A percentile compares a stretch with the other conserved stretches of the same genome.
Conservation (phyloP, 2,113 vertebrate species). For the Rousettus leschenaultii region DNA sequence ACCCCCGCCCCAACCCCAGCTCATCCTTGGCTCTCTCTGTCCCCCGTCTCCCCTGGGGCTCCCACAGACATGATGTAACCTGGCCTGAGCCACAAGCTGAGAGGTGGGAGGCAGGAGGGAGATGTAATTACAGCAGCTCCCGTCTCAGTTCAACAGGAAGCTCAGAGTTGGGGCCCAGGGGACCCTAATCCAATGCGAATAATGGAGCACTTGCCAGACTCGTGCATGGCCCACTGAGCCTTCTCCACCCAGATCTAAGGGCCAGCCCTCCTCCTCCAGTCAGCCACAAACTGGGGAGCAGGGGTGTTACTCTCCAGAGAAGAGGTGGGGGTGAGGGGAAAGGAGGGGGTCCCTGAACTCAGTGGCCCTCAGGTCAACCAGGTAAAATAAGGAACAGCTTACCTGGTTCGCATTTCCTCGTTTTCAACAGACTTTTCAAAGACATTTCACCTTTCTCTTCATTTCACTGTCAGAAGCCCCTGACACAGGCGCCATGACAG, state of each 20-base stretch:
- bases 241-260: background rate
- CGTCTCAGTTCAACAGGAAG: conserved; percentile 51
- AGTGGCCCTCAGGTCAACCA: background rate
- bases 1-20: background rate
- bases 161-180: conserved; percentile 64
- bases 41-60: conserved; percentile 41
- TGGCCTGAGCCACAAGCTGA: background rate
- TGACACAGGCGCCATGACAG: background rate
- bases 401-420: background rate
- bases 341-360: background rate
- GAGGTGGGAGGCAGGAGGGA: conserved; percentile 46
- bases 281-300: background rate
- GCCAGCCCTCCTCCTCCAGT: background rate
- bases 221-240: rapidly evolving
- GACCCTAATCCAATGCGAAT: conserved; percentile 53
- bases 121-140: conserved; percentile 65
- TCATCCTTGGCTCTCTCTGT: conserved; percentile 50
- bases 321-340: too few relatives aligned
- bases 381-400: background rate
- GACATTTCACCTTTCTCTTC: background rate
- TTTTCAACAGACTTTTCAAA: background rate
- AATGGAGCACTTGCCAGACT: background rate
- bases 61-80: conserved; percentile 72
- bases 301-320: background rate
- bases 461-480: background rate